Conservation (phyloP, 1,140 invertebrate genomes). For the Temnothorax curvispinosus region DNA sequence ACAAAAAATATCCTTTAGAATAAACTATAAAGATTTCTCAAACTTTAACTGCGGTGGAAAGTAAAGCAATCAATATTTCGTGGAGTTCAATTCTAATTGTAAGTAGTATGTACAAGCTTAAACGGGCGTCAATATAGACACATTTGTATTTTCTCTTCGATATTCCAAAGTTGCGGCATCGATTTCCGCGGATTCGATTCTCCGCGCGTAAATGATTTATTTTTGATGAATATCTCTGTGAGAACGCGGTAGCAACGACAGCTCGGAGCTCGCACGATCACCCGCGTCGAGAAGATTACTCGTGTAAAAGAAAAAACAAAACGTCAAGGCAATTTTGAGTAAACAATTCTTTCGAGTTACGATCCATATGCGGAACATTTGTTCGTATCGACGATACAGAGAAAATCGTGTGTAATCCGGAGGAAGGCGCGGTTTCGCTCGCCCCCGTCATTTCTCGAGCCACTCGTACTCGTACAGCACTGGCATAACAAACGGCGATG, state of each 20-base stretch:
- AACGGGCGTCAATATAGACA: neutral
- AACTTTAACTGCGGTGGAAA: neutral
- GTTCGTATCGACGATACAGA: neutral
- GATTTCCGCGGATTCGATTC: neutral
- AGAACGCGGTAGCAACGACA: neutral
- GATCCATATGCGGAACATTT: neutral
- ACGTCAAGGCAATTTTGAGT: neutral
- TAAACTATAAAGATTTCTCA: neutral
- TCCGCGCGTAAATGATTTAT: neutral
- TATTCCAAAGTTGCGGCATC: neutral
- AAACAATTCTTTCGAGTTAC: neutral
- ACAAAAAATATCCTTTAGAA: neutral
- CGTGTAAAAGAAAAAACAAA: neutral
- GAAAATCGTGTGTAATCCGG: neutral
- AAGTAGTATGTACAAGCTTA: neutral
- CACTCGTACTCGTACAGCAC: conserved; percentile 54
- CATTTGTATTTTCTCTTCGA: neutral
- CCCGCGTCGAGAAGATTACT: neutral
- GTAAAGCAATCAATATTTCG: neutral
- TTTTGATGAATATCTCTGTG: neutral
- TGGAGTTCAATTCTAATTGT: neutral
- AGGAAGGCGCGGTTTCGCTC: neutral
- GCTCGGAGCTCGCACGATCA: neutral
- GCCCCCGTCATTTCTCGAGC: neutral
- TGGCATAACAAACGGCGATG: conserved; percentile 66